Evolutionary conservation across 2,888 invertebrate species (phyloP), one percentile per base, ranked within the genome.

Genomic region (Colletes collaris): DNA sequence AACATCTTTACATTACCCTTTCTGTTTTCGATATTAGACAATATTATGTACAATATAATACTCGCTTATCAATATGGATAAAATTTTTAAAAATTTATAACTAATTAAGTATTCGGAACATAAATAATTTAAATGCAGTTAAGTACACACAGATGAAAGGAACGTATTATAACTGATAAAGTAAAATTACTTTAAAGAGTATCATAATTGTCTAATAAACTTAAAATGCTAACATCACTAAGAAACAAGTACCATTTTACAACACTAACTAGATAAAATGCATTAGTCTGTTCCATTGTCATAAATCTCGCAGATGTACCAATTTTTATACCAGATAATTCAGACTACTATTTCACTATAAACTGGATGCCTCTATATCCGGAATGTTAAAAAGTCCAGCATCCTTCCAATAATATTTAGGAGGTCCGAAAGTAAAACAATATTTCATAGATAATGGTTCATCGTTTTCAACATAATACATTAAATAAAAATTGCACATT

Each of bases 401-500:
- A 59, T 94, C 93, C 46, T 93, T 93, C 99, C 99, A 99, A 92
- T 96, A 96, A 93, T 97, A 98, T 83, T 92, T 92, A 0, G 99
- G 98, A 2, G 98, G 97, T 6, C 99, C 99, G 68, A 94, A 93
- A 4, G 96, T 95, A 91, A 98, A 98, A 92, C 97, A 98, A 90
- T 97, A 97, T 92, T 97, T 97, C 93, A 95, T 96, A 0, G 95
- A 93, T 4, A 98, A 93, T 0, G 97, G 97, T 3, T 95, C 94
- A 13, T 95, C 95, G 67, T 96, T 95, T 69, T 97, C 95, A 0
- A 98, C 97, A 94, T 97, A 98, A 93, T 98, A 98, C 97, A 98
- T 97, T 1, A 98, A 92, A 93, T 98, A 98, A 93, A 98, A 98
- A 93, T 98, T 98, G 94, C 98, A 98, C 98, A 98, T 98, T 93